These are phyloP conservation scores for Aurelia aurita DNA, from an alignment of 30 jellyfish, hydroid and myxozoan species.

Conservation along the genomic window DNA sequence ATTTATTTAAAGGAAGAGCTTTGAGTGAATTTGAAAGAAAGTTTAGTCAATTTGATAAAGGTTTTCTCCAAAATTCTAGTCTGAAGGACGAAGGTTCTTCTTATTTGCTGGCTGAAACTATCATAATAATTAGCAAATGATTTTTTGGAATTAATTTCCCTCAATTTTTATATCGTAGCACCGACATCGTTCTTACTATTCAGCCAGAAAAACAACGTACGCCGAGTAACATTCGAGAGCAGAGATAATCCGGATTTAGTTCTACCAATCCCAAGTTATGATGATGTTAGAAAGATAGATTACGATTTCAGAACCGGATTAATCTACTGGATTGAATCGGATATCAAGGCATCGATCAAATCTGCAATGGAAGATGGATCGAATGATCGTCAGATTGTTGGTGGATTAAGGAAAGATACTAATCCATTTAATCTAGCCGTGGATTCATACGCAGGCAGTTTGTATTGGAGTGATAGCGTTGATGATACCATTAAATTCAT, in stretches of 20 bases:
- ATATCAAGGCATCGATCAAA: constrained; percentile 32
- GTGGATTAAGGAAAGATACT: background rate
- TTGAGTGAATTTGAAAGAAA: too few relatives aligned
- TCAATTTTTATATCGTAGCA: constrained; percentile 7
- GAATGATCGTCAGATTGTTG: constrained; percentile 23
- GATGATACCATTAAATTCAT: constrained; percentile 76
- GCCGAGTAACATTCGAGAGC: constrained; percentile 61
- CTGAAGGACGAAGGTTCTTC: too few relatives aligned
- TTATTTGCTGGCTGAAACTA: too few relatives aligned
- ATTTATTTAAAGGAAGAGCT: too few relatives aligned
- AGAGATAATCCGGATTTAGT: constrained; percentile 79
- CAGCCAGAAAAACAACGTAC: constrained; percentile 70
- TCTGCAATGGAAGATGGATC: constrained; percentile 76
- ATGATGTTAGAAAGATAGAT: constrained; percentile 65
- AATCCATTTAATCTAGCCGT: constrained; percentile 86
- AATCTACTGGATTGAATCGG: constrained; percentile 86
- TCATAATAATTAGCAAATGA: background rate
- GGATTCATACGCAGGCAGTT: constrained; percentile 86
- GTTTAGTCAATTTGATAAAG: too few relatives aligned
- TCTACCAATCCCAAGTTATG: constrained; percentile 73
- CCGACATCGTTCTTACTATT: constrained; percentile 68
- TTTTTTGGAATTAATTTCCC: background rate
- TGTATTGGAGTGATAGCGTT: constrained; percentile 86
- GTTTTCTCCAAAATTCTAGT: too few relatives aligned
- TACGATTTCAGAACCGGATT: constrained; percentile 78